phyloP scores from a whole-genome alignment of 2,797 vertebrate genomes.

The Cuniculus paca region DNA sequence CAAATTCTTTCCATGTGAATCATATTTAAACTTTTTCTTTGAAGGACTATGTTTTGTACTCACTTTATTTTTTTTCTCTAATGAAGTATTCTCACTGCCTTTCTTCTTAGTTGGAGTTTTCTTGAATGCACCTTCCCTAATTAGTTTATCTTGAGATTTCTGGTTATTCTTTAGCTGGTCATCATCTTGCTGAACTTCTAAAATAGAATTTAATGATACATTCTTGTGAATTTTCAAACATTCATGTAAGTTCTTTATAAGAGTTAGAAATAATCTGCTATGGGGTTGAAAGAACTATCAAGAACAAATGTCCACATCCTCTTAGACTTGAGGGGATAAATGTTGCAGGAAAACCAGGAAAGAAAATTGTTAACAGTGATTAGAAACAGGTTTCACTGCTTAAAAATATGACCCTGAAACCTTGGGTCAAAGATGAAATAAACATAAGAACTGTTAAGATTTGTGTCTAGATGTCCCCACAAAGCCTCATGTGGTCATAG shows the following conservation, averaged over 20 bases:
- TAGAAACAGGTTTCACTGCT: conserved; percentile 12
- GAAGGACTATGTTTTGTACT: conserved; percentile 65
- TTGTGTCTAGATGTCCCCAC: background rate
- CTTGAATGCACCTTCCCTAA: conserved; percentile 33
- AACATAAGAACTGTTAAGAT: background rate
- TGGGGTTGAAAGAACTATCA: conserved; percentile 31
- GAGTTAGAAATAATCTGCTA: conserved; percentile 47
- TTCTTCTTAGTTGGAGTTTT: conserved; percentile 67
- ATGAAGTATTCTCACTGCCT: conserved; percentile 10
- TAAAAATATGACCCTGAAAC: conserved; percentile 45
- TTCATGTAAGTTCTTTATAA: background rate
- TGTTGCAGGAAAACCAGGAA: conserved; percentile 19
- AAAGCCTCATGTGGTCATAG: background rate
- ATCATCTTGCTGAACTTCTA: conserved; percentile 74
- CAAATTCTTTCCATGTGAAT: conserved; percentile 60
- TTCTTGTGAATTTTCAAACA: conserved; percentile 48
- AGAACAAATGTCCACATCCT: background rate
- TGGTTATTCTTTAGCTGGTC: conserved; percentile 36
- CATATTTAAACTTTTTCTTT: conserved; percentile 57
- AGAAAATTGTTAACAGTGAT: background rate
- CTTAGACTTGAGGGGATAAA: background rate
- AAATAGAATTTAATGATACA: conserved; percentile 77
- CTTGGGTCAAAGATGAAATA: conserved; percentile 37
- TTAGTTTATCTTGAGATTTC: conserved; percentile 63
- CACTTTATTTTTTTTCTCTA: background rate